Conservation (phyloP, 2,797 vertebrate genomes). For the Lacerta agilis region DNA sequence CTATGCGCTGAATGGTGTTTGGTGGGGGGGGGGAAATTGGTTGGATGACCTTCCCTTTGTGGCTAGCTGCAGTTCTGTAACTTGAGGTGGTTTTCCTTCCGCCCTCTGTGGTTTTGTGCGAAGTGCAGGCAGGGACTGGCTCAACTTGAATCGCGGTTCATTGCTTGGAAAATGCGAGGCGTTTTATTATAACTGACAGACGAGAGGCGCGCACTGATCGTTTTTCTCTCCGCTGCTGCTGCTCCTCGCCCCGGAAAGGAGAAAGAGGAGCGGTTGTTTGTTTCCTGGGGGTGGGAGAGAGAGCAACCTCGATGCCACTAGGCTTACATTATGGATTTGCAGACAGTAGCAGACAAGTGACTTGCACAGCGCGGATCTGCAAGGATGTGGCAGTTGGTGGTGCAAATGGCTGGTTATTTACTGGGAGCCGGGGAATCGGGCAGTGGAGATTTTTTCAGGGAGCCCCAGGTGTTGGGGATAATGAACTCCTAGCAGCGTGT, state of each 20-base stretch:
- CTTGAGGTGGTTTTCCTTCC: neutral
- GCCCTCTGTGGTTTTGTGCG: neutral
- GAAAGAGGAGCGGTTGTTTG: no score
- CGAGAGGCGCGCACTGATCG: neutral
- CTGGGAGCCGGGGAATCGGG: neutral
- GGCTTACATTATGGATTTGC: neutral
- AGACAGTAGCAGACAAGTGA: neutral
- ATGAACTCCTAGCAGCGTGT: neutral
- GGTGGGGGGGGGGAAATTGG: accelerated
- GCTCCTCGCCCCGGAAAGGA: no score
- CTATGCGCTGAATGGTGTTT: neutral
- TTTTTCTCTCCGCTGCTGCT: no score
- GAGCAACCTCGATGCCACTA: neutral
- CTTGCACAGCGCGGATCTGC: neutral
- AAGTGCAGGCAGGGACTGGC: no score
- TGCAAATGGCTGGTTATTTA: neutral
- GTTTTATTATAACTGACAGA: no score
- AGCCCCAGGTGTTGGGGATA: neutral
- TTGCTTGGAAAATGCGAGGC: no score
- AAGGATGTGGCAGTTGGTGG: neutral
- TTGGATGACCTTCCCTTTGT: neutral
- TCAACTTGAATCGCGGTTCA: no score
- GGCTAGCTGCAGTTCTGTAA: neutral
- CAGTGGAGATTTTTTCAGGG: neutral
- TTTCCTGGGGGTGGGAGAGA: no score